phyloP scores from a whole-genome alignment of 2,888 invertebrate species.

The Drosophila putrida region DNA sequence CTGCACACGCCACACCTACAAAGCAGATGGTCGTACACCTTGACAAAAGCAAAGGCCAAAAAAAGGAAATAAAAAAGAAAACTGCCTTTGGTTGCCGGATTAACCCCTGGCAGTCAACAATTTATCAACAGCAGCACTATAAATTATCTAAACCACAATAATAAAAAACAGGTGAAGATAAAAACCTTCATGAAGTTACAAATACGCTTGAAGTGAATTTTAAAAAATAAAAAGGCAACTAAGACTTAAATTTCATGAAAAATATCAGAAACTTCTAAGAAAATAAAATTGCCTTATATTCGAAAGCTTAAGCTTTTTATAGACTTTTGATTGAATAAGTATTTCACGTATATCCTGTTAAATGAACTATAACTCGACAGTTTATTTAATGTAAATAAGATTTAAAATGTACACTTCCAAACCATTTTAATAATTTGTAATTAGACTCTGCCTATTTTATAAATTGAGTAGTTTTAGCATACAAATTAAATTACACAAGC shows the following conservation, averaged over 20 bases:
- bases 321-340: neutral
- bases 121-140: constrained; percentile 69
- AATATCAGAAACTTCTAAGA: neutral
- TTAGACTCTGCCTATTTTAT: too few relatives aligned
- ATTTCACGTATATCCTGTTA: neutral
- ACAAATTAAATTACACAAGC: neutral
- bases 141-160: constrained; percentile 52
- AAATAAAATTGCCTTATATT: neutral
- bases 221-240: constrained; percentile 6
- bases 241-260: neutral
- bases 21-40: constrained; percentile 49
- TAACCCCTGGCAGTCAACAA: constrained; percentile 60
- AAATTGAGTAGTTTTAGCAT: neutral
- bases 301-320: too few relatives aligned
- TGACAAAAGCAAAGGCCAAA: constrained; percentile 53
- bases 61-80: constrained; percentile 19
- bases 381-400: too few relatives aligned
- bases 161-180: constrained; percentile 24
- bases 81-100: constrained; percentile 49
- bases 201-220: neutral
- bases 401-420: too few relatives aligned
- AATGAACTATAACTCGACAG: neutral
- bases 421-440: neutral
- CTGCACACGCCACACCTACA: constrained; percentile 43
- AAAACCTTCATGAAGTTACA: constrained; percentile 19